Percentiles rank a stretch among this genome's conserved stretches.
These are phyloP conservation scores for Peromyscus aztecus DNA, from an alignment of 2,797 vertebrate species.

Conservation along the genomic window DNA sequence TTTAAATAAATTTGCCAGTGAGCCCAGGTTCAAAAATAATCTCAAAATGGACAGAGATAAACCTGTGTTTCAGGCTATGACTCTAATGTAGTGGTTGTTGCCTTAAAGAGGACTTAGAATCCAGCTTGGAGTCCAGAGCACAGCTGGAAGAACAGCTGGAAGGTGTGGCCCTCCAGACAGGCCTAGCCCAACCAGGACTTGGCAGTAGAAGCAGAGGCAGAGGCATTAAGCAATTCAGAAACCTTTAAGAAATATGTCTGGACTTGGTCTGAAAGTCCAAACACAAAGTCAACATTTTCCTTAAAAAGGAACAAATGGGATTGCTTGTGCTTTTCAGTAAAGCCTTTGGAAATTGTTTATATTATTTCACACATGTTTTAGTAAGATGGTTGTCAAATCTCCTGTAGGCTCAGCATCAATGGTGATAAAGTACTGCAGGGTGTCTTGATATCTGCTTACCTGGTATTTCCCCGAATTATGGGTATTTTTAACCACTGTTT, in stretches of 20 bases:
- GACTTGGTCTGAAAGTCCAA: not conserved
- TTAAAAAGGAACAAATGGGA: slow-evolving; percentile 22
- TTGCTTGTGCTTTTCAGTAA: slow-evolving; percentile 22
- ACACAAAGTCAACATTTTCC: not conserved
- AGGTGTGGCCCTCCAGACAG: not conserved
- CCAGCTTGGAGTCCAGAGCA: not conserved
- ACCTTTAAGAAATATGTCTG: not conserved
- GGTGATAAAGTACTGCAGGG: not conserved
- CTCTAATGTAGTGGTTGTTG: not conserved
- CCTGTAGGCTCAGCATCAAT: not conserved
- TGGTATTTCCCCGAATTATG: not conserved
- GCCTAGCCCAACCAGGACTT: not conserved
- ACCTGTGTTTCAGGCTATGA: not conserved
- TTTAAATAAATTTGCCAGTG: slow-evolving; percentile 2
- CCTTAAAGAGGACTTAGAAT: not conserved
- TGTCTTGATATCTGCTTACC: not conserved
- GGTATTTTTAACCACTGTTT: not conserved
- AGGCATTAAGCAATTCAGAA: not conserved
- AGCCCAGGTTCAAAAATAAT: not conserved
- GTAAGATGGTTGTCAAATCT: slow-evolving; percentile 26
- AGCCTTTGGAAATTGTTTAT: slow-evolving; percentile 45
- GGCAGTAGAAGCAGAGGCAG: not conserved
- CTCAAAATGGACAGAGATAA: not conserved
- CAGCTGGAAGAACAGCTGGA: not conserved
- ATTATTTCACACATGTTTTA: not conserved